These are phyloP conservation scores for Perognathus longimembris DNA, from an alignment of 2,113 vertebrate species.

Conservation along the genomic window DNA sequence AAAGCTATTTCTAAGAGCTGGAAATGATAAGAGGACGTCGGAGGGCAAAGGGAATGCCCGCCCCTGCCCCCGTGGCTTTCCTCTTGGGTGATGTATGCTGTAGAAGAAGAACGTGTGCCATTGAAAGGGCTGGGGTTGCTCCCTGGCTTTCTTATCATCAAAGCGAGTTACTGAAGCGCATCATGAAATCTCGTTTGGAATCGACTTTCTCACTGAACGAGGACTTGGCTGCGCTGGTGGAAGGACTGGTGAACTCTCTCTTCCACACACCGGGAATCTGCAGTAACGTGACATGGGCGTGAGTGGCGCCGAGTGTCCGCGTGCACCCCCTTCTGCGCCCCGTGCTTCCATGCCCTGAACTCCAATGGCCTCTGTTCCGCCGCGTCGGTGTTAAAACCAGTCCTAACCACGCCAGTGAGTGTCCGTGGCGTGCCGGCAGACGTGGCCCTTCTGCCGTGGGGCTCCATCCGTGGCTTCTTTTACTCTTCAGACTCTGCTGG, in stretches of 20 bases:
- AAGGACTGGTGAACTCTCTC: not conserved
- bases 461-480: not conserved
- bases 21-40: not conserved
- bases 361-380: not conserved
- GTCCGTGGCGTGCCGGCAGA: not conserved
- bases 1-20: not conserved
- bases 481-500: too few species aligned
- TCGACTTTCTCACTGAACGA: not conserved
- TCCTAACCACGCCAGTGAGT: too few species aligned
- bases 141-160: not conserved
- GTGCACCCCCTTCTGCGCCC: not conserved
- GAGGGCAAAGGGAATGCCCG: too few species aligned
- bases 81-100: not conserved
- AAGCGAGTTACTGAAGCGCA: not conserved
- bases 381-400: not conserved
- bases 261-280: not conserved
- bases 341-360: not conserved
- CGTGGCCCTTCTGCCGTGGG: rapidly evolving
- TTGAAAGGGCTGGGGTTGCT: too few species aligned
- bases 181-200: not conserved
- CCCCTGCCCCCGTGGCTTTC: not conserved
- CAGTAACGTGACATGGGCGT: rapidly evolving
- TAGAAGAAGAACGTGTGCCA: not conserved
- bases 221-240: not conserved
- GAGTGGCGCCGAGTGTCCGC: not conserved